Base-by-base conservation (phyloP, 2,113 vertebrate genomes). In the Galbula dea region DNA sequence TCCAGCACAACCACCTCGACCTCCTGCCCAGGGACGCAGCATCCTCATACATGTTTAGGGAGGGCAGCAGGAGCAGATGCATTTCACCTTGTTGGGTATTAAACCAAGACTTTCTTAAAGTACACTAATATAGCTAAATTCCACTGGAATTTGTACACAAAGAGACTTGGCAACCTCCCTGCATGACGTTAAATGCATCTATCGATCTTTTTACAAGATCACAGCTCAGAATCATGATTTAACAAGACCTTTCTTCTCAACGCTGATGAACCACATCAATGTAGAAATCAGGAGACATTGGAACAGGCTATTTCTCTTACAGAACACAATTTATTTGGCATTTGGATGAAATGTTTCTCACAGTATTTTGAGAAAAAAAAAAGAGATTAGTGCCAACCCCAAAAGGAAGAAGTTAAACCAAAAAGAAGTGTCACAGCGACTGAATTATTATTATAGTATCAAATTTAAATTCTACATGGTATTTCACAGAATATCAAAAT, bases 261-360 rank as follows among this genome's bases (percentile, higher is more conserved):
- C 0, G 0, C 49, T 21, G 20, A 77, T 45, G 49, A 87, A 66
- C 29, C 86, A 48, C 72, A 29, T 1, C 0, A 2, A 41, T 2
- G 3, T 49, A 43, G 52, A 30, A 93, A 95, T 54, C 59, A 69
- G 59, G 30, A 72, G 55, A 58, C 82, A 48, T 1, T 46, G 57
- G 26, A 79, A 81, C 30, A 32, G 34, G 61, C 51, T 51, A 18
- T 7, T 48, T 39, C 63, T 97, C 96, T 85, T 97, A 97, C 98
- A 98, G 97, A 98, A 98, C 98, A 98, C 97, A 97, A 95, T 99
- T 99, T 99, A 99, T 99, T 99, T 99, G 98, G 98, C 98, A 98
- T 99, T 98, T 98, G 95, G 97, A 98, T 98, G 98, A 98, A 98
- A 99, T 98, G 97, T 98, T 97, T 98, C 96, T 98, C 98, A 99